Base-by-base conservation (phyloP, 2,797 vertebrate species). In the Mormyrus proboscirostris region DNA sequence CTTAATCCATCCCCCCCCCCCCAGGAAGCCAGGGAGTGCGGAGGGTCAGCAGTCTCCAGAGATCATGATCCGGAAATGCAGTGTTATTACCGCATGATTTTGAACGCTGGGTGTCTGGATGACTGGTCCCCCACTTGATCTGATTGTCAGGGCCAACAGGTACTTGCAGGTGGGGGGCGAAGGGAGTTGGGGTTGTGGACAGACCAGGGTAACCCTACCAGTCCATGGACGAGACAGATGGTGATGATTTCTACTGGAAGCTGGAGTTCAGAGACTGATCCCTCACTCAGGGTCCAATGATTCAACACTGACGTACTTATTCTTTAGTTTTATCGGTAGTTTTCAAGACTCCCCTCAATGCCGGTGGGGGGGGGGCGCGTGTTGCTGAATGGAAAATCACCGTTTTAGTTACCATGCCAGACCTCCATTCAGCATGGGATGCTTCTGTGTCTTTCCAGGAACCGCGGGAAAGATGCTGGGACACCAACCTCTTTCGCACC, bases 61-160 rank as follows among this genome's bases (percentile, higher is more conserved):
- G 88, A 69, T 88, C 69, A 51, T 3, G 87, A 59, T 65, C 25
- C 6, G 41, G n/a, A 88, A 88, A 50, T 33, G 29, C 29, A 0
- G 44, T 51, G 49, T 88, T 51, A 83, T 88, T 88, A 83, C 69
- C 3, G 19, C 38, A 10, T 76, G 79, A 82, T 88, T 59, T 57
- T 19, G 50, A 82, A 88, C 14, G 51, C 22, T 53, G 41, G 51
- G 22, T 47, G 19, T 79, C 29, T 82, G 33, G 10, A 59, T 41
- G 38, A 82, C 82, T 55, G 51, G 51, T 51, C 14, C 19, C 38
- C 16, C 33, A 19, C 38, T 79, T 44, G 38, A 8, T 79, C 6
- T 79, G 62, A 69, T 29, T 10, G 1, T 14, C 25, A 29, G 25
- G 25, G 25, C 25, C 9, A 3, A 59, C 19, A n/a, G n/a, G 19